These are phyloP conservation scores for Norana najaformis DNA, from an alignment of 2,888 invertebrate species.

Conservation along the genomic window DNA sequence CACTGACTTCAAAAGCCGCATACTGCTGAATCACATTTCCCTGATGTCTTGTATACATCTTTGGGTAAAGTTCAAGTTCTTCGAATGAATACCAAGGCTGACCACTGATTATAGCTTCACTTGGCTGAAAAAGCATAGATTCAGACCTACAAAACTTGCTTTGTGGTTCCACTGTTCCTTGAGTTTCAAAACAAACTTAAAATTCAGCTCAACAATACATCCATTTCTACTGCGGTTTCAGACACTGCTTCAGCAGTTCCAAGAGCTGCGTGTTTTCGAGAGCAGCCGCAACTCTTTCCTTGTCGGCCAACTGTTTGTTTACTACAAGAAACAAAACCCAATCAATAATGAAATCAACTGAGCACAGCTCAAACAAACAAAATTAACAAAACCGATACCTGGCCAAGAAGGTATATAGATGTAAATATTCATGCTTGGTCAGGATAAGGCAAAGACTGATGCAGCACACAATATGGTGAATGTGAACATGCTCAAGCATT, in stretches of 20 bases:
- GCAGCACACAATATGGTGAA: too few relatives aligned
- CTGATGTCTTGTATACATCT: background rate
- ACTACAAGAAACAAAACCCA: constrained; percentile 64
- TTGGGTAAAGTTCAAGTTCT: background rate
- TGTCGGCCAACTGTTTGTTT: constrained; percentile 96
- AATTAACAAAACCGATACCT: background rate
- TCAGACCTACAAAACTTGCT: background rate
- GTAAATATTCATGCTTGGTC: too few relatives aligned
- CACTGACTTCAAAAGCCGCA: background rate
- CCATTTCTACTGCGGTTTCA: constrained; percentile 24
- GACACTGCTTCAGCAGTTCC: constrained; percentile 90
- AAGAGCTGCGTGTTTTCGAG: constrained; percentile 88
- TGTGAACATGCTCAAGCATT: too few relatives aligned
- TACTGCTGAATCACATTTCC: background rate
- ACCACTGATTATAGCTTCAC: background rate
- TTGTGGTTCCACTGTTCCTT: background rate
- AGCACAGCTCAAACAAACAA: background rate
- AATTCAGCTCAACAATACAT: background rate
- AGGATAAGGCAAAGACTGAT: too few relatives aligned
- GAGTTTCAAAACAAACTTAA: background rate
- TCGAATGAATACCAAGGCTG: background rate
- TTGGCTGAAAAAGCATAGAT: background rate
- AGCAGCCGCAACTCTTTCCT: constrained; percentile 95
- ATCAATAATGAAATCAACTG: background rate
- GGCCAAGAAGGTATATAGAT: background rate